These are phyloP conservation scores for Pagrus major DNA, from an alignment of 2,113 vertebrate genomes.

Conservation along the genomic window DNA sequence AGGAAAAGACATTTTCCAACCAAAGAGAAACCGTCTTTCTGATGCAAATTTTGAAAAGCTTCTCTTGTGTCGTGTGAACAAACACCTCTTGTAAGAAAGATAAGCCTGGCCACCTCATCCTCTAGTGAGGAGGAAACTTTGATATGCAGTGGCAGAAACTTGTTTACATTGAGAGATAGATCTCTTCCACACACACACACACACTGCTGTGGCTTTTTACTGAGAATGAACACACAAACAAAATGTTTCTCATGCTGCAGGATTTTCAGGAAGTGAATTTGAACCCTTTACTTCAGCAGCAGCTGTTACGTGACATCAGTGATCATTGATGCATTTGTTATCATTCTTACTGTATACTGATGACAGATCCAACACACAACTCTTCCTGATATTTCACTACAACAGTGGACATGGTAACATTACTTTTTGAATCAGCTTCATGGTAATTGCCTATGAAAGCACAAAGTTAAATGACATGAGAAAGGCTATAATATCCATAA, in stretches of 20 bases:
- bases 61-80: too few species aligned
- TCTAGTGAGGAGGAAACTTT: too few species aligned
- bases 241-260: slow-evolving; percentile 6
- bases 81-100: too few species aligned
- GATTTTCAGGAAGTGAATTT: slow-evolving; percentile 23
- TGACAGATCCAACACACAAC: not conserved
- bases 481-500: slow-evolving; percentile 10
- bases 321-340: slow-evolving; percentile 1
- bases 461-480: slow-evolving; percentile 1
- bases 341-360: slow-evolving; percentile 5
- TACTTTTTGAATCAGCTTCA: not conserved
- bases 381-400: not conserved
- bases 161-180: too few species aligned
- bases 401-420: not conserved
- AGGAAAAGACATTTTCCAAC: too few species aligned
- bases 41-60: too few species aligned
- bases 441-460: not conserved
- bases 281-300: slow-evolving; percentile 6
- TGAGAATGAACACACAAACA: not conserved
- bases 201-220: too few species aligned
- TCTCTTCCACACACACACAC: too few species aligned
- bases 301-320: not conserved
- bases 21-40: too few species aligned
- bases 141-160: too few species aligned
- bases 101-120: too few species aligned